A percentile compares a stretch with the other conserved stretches of the same genome.
phyloP scores from a whole-genome alignment of 1,140 invertebrate genomes.

The Hypothenemus hampei region DNA sequence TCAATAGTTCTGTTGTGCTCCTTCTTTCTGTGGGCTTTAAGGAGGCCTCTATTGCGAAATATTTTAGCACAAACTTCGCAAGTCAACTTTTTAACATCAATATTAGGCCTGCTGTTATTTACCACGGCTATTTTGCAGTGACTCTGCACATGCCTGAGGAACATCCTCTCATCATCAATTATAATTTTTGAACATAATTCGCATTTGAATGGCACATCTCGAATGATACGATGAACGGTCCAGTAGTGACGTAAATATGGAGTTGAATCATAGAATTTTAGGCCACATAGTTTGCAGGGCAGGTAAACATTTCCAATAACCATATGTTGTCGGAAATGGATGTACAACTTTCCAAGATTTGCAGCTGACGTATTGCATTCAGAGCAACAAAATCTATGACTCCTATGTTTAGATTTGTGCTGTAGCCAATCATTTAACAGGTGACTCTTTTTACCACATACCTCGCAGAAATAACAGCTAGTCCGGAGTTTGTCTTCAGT shows the following conservation, averaged over 20 bases:
- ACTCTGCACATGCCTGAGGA: slow-evolving; percentile 10
- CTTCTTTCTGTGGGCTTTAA: not conserved
- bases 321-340: slow-evolving; percentile 11
- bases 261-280: not conserved
- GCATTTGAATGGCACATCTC: slow-evolving; percentile 7
- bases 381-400: slow-evolving; percentile 1
- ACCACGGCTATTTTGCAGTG: slow-evolving; percentile 5
- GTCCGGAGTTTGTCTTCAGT: not conserved
- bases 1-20: not conserved
- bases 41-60: not conserved
- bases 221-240: not conserved
- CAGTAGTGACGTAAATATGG: slow-evolving; percentile 4
- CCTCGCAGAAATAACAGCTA: slow-evolving; percentile 10
- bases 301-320: slow-evolving; percentile 6
- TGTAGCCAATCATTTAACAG: not conserved
- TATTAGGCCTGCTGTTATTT: not conserved
- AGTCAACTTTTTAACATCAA: not conserved
- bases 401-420: slow-evolving; percentile 4
- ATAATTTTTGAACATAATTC: slow-evolving; percentile 1
- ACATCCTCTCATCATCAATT: slow-evolving; percentile 5
- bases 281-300: not conserved
- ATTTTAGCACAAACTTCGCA: slow-evolving; percentile 18
- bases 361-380: not conserved
- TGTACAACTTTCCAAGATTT: not conserved
- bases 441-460: not conserved